Percentiles rank a stretch among this genome's conserved stretches.
phyloP scores from a whole-genome alignment of 2,113 vertebrate species.

The Hemichromis elongatus region DNA sequence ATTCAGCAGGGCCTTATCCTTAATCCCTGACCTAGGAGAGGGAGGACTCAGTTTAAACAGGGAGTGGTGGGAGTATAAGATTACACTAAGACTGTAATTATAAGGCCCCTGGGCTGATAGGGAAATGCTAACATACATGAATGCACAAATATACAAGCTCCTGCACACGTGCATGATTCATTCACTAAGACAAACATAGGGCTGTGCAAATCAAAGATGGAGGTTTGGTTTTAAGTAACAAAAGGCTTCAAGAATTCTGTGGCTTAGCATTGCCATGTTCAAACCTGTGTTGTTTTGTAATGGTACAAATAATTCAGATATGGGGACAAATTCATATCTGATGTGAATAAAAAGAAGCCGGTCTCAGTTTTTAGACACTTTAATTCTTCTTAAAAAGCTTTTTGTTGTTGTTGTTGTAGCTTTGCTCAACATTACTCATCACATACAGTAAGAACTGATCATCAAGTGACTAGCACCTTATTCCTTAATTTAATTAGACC shows the following conservation, averaged over 20 bases:
- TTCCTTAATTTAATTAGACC: neutral
- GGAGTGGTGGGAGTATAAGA: slow-evolving; percentile 62
- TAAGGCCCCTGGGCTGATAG: slow-evolving; percentile 41
- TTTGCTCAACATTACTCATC: neutral
- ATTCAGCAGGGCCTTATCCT: slow-evolving; percentile 30
- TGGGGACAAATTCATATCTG: neutral
- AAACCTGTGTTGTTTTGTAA: neutral
- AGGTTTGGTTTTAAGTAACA: neutral
- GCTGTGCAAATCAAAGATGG: neutral
- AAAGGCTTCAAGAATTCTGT: neutral
- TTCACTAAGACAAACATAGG: neutral
- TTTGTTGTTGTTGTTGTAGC: neutral
- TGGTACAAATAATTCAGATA: neutral
- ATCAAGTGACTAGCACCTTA: neutral
- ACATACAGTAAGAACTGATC: neutral
- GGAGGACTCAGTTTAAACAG: slow-evolving; percentile 55
- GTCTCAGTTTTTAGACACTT: neutral
- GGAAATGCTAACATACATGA: slow-evolving; percentile 6
- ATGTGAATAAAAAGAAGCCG: neutral
- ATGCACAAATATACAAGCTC: slow-evolving; percentile 7
- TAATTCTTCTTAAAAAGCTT: neutral
- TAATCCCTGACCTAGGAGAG: slow-evolving; percentile 61
- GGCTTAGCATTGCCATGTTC: neutral
- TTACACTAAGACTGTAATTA: slow-evolving; percentile 71
- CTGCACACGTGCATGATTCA: neutral